These are phyloP conservation scores for Sarcoramphus papa DNA, from an alignment of 2,797 vertebrate species.

Conservation along the genomic window DNA sequence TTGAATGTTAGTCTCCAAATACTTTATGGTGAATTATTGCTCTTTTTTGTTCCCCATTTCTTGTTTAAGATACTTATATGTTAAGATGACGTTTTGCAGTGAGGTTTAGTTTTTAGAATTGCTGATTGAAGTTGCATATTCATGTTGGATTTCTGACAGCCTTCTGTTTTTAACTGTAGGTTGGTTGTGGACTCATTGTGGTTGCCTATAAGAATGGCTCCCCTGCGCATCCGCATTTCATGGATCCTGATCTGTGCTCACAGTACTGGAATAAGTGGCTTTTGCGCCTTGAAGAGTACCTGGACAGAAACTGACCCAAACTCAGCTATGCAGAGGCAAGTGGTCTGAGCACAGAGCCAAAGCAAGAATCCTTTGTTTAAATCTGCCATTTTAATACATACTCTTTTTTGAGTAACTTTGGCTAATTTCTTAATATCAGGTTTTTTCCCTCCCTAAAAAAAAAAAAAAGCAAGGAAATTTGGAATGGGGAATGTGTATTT, in stretches of 20 bases:
- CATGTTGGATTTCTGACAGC: not conserved
- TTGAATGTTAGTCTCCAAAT: not conserved
- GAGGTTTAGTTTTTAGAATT: not conserved
- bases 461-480: not conserved
- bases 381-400: not conserved
- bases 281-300: slow-evolving; percentile 85
- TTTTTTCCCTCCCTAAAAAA: not conserved
- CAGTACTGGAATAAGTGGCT: slow-evolving; percentile 91
- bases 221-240: slow-evolving; percentile 85
- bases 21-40: not conserved
- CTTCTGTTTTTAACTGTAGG: slow-evolving; percentile 69
- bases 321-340: not conserved
- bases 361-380: not conserved
- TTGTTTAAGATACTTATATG: not conserved
- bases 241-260: slow-evolving; percentile 78
- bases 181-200: slow-evolving; percentile 89
- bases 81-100: not conserved
- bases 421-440: not conserved
- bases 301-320: slow-evolving; percentile 52
- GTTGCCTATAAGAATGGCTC: slow-evolving; percentile 93
- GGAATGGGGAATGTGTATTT: not conserved
- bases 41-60: not conserved
- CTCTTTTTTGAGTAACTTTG: not conserved
- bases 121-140: not conserved
- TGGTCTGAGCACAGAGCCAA: not conserved